Evolutionary conservation across 2,888 invertebrate species (phyloP), one percentile per base, ranked within the genome.

Genomic region (Rhagonycha lutea): DNA sequence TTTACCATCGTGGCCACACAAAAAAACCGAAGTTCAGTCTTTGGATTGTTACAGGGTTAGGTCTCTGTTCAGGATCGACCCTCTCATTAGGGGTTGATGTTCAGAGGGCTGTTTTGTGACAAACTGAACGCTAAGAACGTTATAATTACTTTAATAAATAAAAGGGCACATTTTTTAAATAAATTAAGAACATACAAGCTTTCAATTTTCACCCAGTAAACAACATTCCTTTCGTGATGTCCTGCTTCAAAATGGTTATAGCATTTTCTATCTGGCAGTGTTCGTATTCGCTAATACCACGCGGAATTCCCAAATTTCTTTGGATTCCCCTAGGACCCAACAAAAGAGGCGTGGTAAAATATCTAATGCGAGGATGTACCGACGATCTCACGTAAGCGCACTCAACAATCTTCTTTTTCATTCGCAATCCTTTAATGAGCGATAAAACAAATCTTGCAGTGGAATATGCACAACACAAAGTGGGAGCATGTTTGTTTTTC

Each of bases 381-480:
- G 83, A 82, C 3, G 86, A 86, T 65, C 80, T 82, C 9, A 88
- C 87, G 73, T 81, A 88, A 14, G 87, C 85, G 75, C 84, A 85
- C 80, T 87, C 87, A 5, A 86, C 78, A 9, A 88, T 81, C 61
- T 86, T 83, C 14, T 82, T 73, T 75, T 84, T 82, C 24, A 87
- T 87, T 79, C 83, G 82, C 3, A 87, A 74, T 4, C 84, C 93
- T 81, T 91, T 89, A 10, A 92, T 86, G 69, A 92, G 81, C 0
- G 91, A 91, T 80, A 90, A 87, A 14, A 90, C 88, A 84, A 94
- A 93, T 79, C 91, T 86, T 8, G 91, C 91, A 23, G 90, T 91
- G 28, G 93, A 91, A 83, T 89, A 92, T 0, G 93, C 92, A 88
- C 91, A 91, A 0, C 92, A 91, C 71, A 94, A 86, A 14, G 91